Base-by-base conservation (phyloP, 2,797 vertebrate species). In the Alectoris magna region DNA sequence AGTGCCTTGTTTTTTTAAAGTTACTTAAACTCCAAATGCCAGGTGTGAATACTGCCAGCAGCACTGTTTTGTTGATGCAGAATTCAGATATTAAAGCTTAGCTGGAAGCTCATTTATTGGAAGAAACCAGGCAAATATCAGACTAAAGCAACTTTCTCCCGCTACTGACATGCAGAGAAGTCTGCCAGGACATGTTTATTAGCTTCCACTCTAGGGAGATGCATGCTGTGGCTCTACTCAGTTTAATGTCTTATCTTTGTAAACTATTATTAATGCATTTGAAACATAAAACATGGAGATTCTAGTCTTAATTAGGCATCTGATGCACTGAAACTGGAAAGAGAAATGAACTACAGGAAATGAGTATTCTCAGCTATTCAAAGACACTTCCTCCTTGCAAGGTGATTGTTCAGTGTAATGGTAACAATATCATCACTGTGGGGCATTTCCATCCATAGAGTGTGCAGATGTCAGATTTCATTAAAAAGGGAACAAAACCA, bases 241-340 rank as follows among this genome's bases (percentile, higher is more conserved):
- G 21, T 68, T 88, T 80, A 77, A 11, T 87, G 58, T 56, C 55
- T 74, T 44, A 53, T 69, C 24, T 88, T 90, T 70, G 11, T 72
- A 80, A 91, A 84, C 11, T 62, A 46, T 73, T 76, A 64, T 77
- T 93, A 27, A 31, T 55, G 3, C 27, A 55, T 82, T 76, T 76
- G 60, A 91, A 87, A 74, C 21, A 88, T 6, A 81, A 22, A 73
- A 17, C 10, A 21, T 0, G 0, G 64, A 84, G 11, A 70, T 73
- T 91, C 22, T n/a, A 60, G 19, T 73, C 80, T 90, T 82, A 92
- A 88, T 84, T 71, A 74, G 68, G 31, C 49, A 76, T 53, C 44
- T 71, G 60, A 90, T 79, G 31, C 24, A 38, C 43, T 70, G 74
- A 23, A 64, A 43, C 17, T 59, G 49, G 67, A 68, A 87, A 82